Evolutionary conservation across 2,888 invertebrate species (phyloP), one percentile per base, ranked within the genome.

Genomic region (Candidula unifasciata): DNA sequence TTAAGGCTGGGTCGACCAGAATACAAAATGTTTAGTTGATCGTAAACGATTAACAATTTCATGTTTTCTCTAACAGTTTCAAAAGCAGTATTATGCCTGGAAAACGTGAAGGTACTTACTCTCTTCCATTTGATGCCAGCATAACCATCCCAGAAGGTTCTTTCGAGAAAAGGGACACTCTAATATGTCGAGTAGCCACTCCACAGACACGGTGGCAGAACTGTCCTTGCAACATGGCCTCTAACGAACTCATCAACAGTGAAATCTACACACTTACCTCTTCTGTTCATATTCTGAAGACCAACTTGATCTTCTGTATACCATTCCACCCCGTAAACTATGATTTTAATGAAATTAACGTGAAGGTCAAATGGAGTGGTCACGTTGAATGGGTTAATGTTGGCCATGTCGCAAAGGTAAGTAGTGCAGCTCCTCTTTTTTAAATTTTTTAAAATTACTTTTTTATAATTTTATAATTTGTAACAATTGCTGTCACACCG

Each of bases 61-160:
- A 3, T 79, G 8, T 35, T 64, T 64, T 0, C 6, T 81, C 44
- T 73, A 33, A 27, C 89, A 91, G 91, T 83, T 86, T 90, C 24
- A 89, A 89, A 81, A 89, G 88, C 8, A 89, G 86, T 68, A 90
- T 90, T 84, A 80, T 89, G 18, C 92, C 92, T 0, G 92, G 92
- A 2, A 91, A 91, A 74, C 91, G 90, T 82, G 93, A 92, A 33
- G 93, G 93, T n/a, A 89, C 89, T 80, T 92, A 90, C 82, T 89
- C 88, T 37, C 89, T 93, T 13, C 92, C 93, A 2, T 89, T 92
- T 35, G 92, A 92, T 21, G 93, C 91, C 24, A 89, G 90, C 79
- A 86, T 93, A 35, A 88, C 88, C 21, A 87, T 93, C 21, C 92
- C 91, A 21, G 89, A 90, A 33, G 90, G 91, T 0, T 68, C 89